Conservation (phyloP, 1,140 invertebrate genomes). For the Trichonephila inaurata region DNA sequence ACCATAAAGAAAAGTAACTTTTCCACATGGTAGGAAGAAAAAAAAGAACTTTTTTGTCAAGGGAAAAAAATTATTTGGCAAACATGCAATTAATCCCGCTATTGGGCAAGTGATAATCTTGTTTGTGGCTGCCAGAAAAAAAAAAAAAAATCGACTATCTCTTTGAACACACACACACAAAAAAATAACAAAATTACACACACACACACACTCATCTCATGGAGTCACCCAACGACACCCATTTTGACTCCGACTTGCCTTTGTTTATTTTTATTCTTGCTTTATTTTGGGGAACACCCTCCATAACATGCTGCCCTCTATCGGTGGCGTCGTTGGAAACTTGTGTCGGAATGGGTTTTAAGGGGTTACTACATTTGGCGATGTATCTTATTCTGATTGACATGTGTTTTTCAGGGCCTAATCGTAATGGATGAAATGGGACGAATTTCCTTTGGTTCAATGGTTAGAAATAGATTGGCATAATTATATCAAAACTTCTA, state of each 20-base stretch:
- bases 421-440: too few relatives aligned
- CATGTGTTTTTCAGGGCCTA: not conserved
- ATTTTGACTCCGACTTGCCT: not conserved
- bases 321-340: slow-evolving; percentile 47
- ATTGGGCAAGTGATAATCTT: too few relatives aligned
- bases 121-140: too few relatives aligned
- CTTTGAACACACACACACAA: too few relatives aligned
- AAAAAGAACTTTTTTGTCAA: not conserved
- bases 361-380: slow-evolving; percentile 24
- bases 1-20: too few relatives aligned
- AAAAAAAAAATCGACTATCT: too few relatives aligned
- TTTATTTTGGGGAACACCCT: not conserved
- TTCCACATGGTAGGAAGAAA: not conserved
- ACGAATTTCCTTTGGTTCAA: too few relatives aligned
- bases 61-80: not conserved
- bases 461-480: too few relatives aligned
- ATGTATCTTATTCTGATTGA: not conserved
- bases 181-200: too few relatives aligned
- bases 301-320: slow-evolving; percentile 61
- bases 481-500: too few relatives aligned
- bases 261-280: slow-evolving; percentile 23
- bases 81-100: too few relatives aligned
- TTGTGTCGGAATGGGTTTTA: not conserved
- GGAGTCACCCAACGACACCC: not conserved
- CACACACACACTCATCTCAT: too few relatives aligned